These are phyloP conservation scores for Dexiosoma caninum DNA, from an alignment of 2,888 invertebrate genomes.

Conservation along the genomic window DNA sequence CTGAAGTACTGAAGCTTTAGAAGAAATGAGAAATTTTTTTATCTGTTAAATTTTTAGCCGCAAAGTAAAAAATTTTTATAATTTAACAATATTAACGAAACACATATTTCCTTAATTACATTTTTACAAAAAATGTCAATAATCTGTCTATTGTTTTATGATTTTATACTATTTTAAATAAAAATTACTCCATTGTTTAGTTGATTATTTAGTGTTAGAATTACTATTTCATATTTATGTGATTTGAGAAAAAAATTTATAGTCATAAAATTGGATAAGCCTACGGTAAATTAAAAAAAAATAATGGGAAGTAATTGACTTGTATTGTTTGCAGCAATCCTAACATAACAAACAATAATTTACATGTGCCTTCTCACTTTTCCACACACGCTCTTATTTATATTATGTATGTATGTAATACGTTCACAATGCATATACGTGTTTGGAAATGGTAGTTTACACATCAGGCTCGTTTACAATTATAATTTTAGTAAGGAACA, in stretches of 20 bases:
- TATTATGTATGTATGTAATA: too few species aligned
- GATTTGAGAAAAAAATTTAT: not conserved
- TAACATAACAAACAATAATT: slow-evolving; percentile 38
- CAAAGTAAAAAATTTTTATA: not conserved
- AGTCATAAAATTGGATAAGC: slow-evolving; percentile 6
- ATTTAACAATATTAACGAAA: not conserved
- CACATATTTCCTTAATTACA: slow-evolving; percentile 6
- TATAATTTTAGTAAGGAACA: not conserved
- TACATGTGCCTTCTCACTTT: slow-evolving; percentile 17
- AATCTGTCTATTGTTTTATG: slow-evolving; percentile 31
- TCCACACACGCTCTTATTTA: too few species aligned
- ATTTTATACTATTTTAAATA: slow-evolving; percentile 27
- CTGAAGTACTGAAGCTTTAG: too few species aligned
- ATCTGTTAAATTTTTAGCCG: not conserved
- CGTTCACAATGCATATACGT: too few species aligned
- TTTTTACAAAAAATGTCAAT: slow-evolving; percentile 6
- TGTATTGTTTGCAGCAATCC: slow-evolving; percentile 43
- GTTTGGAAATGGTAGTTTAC: not conserved
- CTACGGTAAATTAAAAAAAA: slow-evolving; percentile 30
- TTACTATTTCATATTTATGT: slow-evolving; percentile 35
- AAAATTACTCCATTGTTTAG: slow-evolving; percentile 53
- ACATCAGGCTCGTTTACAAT: not conserved
- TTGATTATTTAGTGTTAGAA: slow-evolving; percentile 59
- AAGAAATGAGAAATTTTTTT: not conserved
- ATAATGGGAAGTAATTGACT: too few species aligned